These are phyloP conservation scores for Oscheius sp. DNA, from an alignment of 1,140 invertebrate species.

Conservation along the genomic window DNA sequence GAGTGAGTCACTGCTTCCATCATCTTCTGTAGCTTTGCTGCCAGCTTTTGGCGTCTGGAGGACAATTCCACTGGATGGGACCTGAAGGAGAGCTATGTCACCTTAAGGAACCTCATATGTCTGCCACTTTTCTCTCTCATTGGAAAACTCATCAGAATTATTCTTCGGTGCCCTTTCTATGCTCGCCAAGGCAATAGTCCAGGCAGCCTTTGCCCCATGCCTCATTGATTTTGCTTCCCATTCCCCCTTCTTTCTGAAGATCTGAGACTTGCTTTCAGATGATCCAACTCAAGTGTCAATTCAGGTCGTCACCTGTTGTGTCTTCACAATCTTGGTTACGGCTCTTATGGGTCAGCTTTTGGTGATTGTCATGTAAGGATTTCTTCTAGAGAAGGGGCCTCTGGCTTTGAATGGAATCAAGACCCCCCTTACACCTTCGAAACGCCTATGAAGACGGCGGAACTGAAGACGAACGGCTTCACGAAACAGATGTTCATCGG, in stretches of 20 bases:
- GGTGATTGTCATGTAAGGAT: neutral
- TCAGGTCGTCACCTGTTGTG: conserved; percentile 15
- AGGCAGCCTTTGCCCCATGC: conserved; percentile 25
- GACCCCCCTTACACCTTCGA: neutral
- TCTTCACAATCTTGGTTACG: conserved; percentile 32
- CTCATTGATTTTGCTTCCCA: neutral
- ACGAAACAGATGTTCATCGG: too few relatives aligned
- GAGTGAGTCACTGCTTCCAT: conserved; percentile 41
- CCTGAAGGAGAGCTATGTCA: neutral
- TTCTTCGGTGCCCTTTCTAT: conserved; percentile 35
- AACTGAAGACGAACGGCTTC: too few relatives aligned
- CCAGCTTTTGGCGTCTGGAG: conserved; percentile 10
- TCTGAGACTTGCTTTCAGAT: conserved; percentile 18
- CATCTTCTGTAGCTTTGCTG: conserved; percentile 13
- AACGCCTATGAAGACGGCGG: neutral
- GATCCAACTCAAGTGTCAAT: neutral
- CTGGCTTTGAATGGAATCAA: neutral
- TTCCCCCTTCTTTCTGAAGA: neutral
- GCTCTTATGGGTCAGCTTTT: conserved; percentile 35
- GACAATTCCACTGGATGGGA: conserved; percentile 1
- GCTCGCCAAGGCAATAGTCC: conserved; percentile 41
- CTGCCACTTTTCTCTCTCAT: conserved; percentile 33
- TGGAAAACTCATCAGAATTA: conserved; percentile 13
- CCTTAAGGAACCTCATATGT: conserved; percentile 25
- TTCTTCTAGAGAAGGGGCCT: neutral